phyloP scores from a whole-genome alignment of 2,797 vertebrate species.

The Hemibagrus guttatus region DNA sequence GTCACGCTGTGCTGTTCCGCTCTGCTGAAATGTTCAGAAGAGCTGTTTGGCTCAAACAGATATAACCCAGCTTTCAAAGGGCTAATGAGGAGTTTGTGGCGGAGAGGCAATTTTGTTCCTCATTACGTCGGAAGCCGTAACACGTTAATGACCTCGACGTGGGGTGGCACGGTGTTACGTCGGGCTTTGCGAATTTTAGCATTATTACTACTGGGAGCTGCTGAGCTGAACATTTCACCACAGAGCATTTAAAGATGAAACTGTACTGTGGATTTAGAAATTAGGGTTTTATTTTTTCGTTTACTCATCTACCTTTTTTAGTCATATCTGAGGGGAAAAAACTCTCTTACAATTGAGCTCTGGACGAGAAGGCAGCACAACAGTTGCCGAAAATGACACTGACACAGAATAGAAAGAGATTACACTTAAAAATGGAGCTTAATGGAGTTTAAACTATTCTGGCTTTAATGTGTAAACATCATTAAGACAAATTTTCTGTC shows the following conservation, averaged over 20 bases:
- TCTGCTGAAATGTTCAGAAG: conserved; percentile 1
- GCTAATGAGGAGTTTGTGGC: conserved; percentile 13
- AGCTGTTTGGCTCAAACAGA: conserved; percentile 26
- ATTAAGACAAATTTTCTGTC: neutral
- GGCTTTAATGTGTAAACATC: neutral
- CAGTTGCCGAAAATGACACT: neutral
- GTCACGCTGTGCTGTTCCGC: conserved; percentile 32
- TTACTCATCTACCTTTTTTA: neutral
- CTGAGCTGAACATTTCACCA: neutral
- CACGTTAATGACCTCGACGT: neutral
- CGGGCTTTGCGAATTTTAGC: neutral
- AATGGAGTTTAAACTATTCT: too few species aligned
- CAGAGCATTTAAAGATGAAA: neutral
- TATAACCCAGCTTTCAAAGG: neutral
- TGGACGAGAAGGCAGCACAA: neutral
- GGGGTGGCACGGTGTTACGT: neutral
- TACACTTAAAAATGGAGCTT: too few species aligned
- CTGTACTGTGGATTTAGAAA: neutral
- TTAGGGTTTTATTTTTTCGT: neutral
- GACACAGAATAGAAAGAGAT: neutral
- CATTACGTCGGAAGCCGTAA: conserved; percentile 5
- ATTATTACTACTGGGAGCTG: neutral
- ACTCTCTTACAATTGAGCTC: neutral
- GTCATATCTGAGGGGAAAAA: neutral
- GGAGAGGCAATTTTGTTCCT: neutral